phyloP scores from a whole-genome alignment of 2,888 invertebrate species.

The Tetrapedia diversipes region DNA sequence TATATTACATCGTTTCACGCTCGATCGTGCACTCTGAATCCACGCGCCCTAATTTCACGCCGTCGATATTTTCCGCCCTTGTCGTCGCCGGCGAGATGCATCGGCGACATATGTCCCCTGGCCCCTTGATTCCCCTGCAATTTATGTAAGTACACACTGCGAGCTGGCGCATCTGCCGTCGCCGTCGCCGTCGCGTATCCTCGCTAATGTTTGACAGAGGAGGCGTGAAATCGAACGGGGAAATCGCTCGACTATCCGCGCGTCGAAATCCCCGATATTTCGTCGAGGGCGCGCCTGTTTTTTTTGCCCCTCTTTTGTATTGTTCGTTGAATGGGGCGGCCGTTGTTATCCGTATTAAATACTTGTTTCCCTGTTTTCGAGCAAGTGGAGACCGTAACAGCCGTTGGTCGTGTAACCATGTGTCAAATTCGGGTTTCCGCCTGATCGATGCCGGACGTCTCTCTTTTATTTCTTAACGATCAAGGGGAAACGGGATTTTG shows the following conservation, averaged over 20 bases:
- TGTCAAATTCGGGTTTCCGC: conserved; percentile 28
- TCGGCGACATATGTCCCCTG: conserved; percentile 68
- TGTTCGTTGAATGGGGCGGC: conserved; percentile 13
- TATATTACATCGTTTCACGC: conserved; percentile 75
- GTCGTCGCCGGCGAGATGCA: conserved; percentile 65
- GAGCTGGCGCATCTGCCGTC: conserved; percentile 61
- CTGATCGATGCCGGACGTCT: conserved; percentile 11
- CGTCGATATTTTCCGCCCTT: conserved; percentile 70
- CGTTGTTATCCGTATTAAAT: conserved; percentile 45
- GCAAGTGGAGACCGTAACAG: conserved; percentile 22
- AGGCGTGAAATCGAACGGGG: conserved; percentile 66
- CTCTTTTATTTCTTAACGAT: not conserved
- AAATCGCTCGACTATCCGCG: conserved; percentile 53
- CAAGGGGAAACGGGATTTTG: not conserved
- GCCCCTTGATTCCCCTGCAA: conserved; percentile 51
- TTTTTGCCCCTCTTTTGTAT: not conserved
- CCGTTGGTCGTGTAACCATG: not conserved
- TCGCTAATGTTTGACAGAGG: conserved; percentile 54
- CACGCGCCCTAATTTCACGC: conserved; percentile 73
- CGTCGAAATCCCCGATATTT: conserved; percentile 40
- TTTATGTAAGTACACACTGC: conserved; percentile 61
- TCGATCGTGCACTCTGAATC: conserved; percentile 73
- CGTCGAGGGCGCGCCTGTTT: conserved; percentile 40
- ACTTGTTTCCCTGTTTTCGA: conserved; percentile 46
- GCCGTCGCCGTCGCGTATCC: conserved; percentile 39